Evolutionary conservation across 2,797 vertebrate species (phyloP).

Genomic region (Heteromormyrus szaboi): DNA sequence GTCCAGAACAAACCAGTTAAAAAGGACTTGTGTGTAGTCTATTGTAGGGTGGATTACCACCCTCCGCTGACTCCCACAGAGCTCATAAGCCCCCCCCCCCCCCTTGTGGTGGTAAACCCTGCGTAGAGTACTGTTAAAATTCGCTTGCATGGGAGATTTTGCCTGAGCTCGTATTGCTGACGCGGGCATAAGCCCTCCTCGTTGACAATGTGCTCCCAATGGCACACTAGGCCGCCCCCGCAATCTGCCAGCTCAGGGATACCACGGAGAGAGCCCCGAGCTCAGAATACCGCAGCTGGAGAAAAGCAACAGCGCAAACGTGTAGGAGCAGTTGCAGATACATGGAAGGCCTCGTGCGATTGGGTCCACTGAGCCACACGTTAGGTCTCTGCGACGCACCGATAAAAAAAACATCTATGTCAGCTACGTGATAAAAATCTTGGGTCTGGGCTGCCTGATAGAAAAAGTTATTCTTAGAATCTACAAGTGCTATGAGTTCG

Average conservation of each 20-base stretch:
- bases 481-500: neutral
- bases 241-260: conserved; percentile 60
- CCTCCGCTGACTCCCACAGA: conserved; percentile 36
- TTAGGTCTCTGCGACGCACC: neutral
- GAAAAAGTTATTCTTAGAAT: neutral
- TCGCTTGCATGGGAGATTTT: conserved; percentile 62
- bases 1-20: conserved; percentile 58
- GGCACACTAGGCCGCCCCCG: neutral
- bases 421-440: neutral
- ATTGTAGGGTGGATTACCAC: conserved; percentile 58
- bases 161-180: conserved; percentile 59
- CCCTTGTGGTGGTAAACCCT: conserved; percentile 63
- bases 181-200: conserved; percentile 44
- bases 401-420: neutral
- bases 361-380: neutral
- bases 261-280: conserved; percentile 19
- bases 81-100: conserved; percentile 50
- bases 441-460: neutral
- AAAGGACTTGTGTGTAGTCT: conserved; percentile 30
- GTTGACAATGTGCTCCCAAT: neutral
- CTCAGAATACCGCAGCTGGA: neutral
- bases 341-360: neutral
- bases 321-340: neutral
- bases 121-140: conserved; percentile 48
- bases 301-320: neutral